Percentiles rank a stretch among this genome's conserved stretches.
Evolutionary conservation across 2,888 invertebrate species (phyloP).

Genomic region (Temnothorax unifasciatus): DNA sequence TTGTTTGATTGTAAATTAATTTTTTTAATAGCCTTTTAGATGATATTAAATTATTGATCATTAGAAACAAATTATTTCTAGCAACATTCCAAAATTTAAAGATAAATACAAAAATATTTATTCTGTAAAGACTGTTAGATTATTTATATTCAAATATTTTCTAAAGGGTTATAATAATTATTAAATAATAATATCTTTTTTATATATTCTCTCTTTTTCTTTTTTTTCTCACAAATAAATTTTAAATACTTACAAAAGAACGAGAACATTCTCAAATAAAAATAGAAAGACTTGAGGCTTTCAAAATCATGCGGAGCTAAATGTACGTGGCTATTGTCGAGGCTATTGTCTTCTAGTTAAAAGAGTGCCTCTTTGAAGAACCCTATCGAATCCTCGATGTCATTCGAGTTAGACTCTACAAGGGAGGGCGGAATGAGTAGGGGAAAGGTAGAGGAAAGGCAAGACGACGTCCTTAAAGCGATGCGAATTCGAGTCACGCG

Average conservation of each 20-base stretch:
- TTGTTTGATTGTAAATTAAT: neutral
- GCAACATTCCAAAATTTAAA: neutral
- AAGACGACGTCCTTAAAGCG: slow-evolving; percentile 40
- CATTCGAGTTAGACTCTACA: slow-evolving; percentile 20
- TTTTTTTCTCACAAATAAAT: neutral
- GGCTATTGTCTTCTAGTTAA: neutral
- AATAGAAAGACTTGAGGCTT: neutral
- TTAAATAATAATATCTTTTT: neutral
- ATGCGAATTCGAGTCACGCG: slow-evolving; percentile 84
- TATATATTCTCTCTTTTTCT: neutral
- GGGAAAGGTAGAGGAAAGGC: neutral
- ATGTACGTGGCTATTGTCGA: neutral
- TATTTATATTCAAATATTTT: neutral
- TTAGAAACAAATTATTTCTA: neutral
- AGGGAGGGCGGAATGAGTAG: slow-evolving; percentile 41
- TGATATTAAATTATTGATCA: neutral
- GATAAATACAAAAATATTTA: neutral
- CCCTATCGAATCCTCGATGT: slow-evolving; percentile 32
- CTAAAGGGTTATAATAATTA: neutral
- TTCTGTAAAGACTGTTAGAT: neutral
- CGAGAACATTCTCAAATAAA: neutral
- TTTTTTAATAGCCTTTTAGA: neutral
- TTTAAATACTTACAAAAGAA: neutral
- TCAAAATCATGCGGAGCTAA: neutral
- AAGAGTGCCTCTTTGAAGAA: slow-evolving; percentile 13